These are phyloP conservation scores for Vicugna pacos DNA, from an alignment of 2,113 vertebrate genomes.

Conservation along the genomic window DNA sequence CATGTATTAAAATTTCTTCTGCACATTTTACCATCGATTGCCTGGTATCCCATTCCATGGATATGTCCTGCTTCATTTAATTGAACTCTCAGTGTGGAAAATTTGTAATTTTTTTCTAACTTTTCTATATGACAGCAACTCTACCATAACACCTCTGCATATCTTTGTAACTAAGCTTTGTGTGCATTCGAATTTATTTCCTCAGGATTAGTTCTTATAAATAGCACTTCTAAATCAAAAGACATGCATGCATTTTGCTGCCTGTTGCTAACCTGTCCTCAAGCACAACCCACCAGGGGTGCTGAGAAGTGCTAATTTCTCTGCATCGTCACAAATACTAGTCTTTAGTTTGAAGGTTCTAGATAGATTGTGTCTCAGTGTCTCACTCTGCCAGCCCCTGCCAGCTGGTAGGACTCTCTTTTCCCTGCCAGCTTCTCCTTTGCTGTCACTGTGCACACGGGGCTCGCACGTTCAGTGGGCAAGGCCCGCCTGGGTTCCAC, in stretches of 20 bases:
- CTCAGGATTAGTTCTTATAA: not conserved
- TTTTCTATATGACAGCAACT: not conserved
- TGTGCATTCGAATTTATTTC: not conserved
- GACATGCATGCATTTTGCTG: too few species aligned
- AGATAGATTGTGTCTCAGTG: too few species aligned
- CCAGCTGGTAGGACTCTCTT: not conserved
- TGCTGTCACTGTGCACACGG: not conserved
- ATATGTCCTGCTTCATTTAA: not conserved
- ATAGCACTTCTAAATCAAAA: not conserved
- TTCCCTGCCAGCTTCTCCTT: not conserved
- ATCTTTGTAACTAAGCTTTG: not conserved
- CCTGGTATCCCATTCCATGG: not conserved
- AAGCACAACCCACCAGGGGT: not conserved
- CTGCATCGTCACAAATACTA: not conserved
- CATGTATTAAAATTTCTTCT: not conserved
- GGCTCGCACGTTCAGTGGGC: too few species aligned
- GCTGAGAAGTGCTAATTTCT: not conserved
- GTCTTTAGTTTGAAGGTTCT: not conserved
- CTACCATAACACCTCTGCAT: not conserved
- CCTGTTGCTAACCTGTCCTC: not conserved
- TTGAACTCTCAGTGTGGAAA: not conserved
- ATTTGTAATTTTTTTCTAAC: not conserved
- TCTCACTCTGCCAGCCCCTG: not conserved
- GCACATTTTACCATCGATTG: not conserved
- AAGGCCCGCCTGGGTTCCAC: not conserved